Conservation (phyloP, 2,888 invertebrate species). For the Salticus scenicus region DNA sequence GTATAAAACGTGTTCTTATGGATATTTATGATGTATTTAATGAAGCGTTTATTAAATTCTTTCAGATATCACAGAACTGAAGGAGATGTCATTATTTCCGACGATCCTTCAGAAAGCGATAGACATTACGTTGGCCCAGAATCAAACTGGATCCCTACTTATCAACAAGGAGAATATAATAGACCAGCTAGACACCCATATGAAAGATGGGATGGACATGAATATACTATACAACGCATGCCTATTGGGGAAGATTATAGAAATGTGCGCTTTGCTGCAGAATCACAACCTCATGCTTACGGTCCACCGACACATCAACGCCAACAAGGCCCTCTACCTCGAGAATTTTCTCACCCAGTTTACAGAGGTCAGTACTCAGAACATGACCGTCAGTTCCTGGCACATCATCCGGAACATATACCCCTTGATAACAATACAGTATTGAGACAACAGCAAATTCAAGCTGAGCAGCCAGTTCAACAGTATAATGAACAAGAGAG, state of each 20-base stretch:
- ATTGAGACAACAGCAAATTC: neutral
- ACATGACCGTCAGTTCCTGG: slow-evolving; percentile 25
- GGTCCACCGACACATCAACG: neutral
- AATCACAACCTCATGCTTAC: neutral
- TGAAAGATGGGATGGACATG: slow-evolving; percentile 23
- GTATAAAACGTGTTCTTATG: too few relatives aligned
- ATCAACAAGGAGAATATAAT: slow-evolving; percentile 28
- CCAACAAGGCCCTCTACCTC: slow-evolving; percentile 22
- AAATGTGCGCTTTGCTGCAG: slow-evolving; percentile 27
- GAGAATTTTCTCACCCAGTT: slow-evolving; percentile 29
- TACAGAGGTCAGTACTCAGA: slow-evolving; percentile 43
- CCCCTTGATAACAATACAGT: neutral
- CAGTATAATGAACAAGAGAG: slow-evolving; percentile 8
- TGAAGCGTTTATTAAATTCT: too few relatives aligned
- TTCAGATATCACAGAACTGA: slow-evolving; percentile 63
- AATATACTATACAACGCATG: slow-evolving; percentile 21
- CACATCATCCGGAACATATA: slow-evolving; percentile 2
- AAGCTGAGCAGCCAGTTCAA: slow-evolving; percentile 2
- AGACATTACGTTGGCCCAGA: slow-evolving; percentile 33
- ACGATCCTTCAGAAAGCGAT: slow-evolving; percentile 40
- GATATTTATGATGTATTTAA: too few relatives aligned
- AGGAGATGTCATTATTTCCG: slow-evolving; percentile 57
- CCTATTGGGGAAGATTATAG: slow-evolving; percentile 31
- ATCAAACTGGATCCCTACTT: slow-evolving; percentile 27
- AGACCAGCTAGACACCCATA: slow-evolving; percentile 9